Conservation (phyloP, 2,888 invertebrate genomes). For the Lasioglossum vierecki region DNA sequence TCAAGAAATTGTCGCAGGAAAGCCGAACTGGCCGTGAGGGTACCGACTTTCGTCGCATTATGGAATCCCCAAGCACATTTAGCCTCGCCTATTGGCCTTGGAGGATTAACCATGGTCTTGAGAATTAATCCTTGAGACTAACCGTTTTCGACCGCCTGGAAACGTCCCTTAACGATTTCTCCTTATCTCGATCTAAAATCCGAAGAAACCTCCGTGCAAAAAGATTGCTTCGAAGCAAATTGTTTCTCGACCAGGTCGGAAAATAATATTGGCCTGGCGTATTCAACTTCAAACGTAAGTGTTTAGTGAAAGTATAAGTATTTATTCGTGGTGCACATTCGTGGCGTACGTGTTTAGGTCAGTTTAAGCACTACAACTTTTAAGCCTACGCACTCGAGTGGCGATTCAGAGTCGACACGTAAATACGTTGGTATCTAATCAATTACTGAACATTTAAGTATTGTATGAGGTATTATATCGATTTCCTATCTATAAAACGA, state of each 20-base stretch:
- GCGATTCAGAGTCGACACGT: too few species aligned
- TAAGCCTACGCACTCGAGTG: too few species aligned
- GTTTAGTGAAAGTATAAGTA: too few species aligned
- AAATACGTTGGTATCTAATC: too few species aligned
- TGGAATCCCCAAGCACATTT: conserved; percentile 37
- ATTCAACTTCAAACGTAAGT: too few species aligned
- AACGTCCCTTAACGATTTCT: background rate
- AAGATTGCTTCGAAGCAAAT: background rate
- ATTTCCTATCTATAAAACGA: too few species aligned
- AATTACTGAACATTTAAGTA: too few species aligned
- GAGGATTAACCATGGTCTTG: conserved; percentile 17
- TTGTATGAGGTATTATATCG: too few species aligned
- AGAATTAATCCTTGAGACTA: conserved; percentile 18
- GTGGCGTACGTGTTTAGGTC: too few species aligned
- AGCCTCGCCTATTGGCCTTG: background rate
- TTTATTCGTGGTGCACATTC: too few species aligned
- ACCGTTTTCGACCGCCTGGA: background rate
- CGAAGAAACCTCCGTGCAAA: background rate
- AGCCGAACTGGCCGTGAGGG: conserved; percentile 15
- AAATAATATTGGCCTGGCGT: background rate
- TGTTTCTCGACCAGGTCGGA: background rate
- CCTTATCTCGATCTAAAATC: background rate
- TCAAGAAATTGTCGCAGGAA: conserved; percentile 47
- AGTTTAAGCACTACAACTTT: too few species aligned
- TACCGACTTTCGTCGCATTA: conserved; percentile 48